Evolutionary conservation across 2,888 invertebrate species (phyloP).

Genomic region (Thera britannica): DNA sequence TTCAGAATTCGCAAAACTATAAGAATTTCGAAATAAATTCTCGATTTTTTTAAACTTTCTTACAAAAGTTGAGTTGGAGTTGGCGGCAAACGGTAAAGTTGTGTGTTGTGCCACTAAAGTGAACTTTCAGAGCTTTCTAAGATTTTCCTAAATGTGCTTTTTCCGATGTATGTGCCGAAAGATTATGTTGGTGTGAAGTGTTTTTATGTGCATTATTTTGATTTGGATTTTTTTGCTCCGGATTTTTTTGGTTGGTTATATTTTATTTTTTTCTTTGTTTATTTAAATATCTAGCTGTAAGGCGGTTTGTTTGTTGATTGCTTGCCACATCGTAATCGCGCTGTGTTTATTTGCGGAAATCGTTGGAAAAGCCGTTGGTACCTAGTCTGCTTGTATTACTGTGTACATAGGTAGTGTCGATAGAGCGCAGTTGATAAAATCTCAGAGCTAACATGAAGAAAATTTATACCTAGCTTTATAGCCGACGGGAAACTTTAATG

Average conservation of each 20-base stretch:
- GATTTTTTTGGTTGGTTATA: conserved; percentile 80
- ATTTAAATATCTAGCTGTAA: conserved; percentile 13
- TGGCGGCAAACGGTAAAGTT: conserved; percentile 82
- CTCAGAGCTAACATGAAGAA: conserved; percentile 25
- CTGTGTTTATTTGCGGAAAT: conserved; percentile 23
- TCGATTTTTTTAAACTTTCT: conserved; percentile 55
- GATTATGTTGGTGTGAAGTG: conserved; percentile 79
- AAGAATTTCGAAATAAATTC: conserved; percentile 42
- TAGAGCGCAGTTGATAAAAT: conserved; percentile 31
- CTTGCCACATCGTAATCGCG: conserved; percentile 15
- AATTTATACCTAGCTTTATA: conserved; percentile 33
- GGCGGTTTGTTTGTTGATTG: conserved; percentile 12
- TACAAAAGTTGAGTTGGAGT: conserved; percentile 65
- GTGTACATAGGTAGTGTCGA: conserved; percentile 8
- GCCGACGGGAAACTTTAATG: conserved; percentile 29
- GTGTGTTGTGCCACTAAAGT: conserved; percentile 76
- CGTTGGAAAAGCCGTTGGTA: conserved; percentile 12
- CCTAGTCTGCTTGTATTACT: background rate
- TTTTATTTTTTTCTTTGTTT: conserved; percentile 56
- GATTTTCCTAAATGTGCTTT: conserved; percentile 68
- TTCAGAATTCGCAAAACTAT: conserved; percentile 49
- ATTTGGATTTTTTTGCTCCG: conserved; percentile 82
- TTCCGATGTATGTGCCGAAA: conserved; percentile 72
- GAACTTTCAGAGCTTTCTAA: conserved; percentile 72
- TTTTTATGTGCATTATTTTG: conserved; percentile 77